Base-by-base conservation (phyloP, 2,888 invertebrate genomes). In the Cosmorhoe ocellata region DNA sequence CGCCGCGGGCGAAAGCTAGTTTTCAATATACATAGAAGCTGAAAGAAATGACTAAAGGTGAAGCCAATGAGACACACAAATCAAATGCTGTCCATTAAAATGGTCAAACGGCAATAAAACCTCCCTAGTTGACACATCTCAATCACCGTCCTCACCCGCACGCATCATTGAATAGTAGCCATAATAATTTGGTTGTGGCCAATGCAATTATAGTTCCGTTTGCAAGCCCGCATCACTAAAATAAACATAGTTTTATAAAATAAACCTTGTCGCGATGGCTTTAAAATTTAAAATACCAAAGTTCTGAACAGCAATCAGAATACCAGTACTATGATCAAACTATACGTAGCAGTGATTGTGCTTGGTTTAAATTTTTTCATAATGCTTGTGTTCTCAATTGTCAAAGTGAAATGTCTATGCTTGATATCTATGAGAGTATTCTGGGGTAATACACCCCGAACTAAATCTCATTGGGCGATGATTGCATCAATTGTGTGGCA, bases 401-500 rank as follows among this genome's bases (percentile, higher is more conserved):
- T n/a, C n/a, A n/a, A 10, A 50, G 43, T 40, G 47, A 30, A 6
- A 43, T 10, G 2, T 30, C 28, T 13, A 9, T 4, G n/a, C 6
- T 32, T 0, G 2, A 18, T 3, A 18, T 32, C 18, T 30, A n/a
- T 7, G 11, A 9, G 6, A 11, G 5, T 26, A n/a, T 10, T 51
- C 51, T 45, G 34, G 41, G 46, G 28, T 72, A 80, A 81, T 77
- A 75, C 81, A 76, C 78, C 84, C 86, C 81, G 59, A 89, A 89
- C 81, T 58, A 89, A 89, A 90, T 89, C 85, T 86, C 85, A 81
- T 85, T 84, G 84, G 33, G 69, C 74, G 84, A 88, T 89, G 88
- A 90, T 89, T 89, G 87, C 86, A 79, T 81, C 89, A 90, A 90
- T 90, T 90, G 89, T 88, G 74, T 77, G 71, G 72, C 70, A 89